These are phyloP conservation scores for Picathartes gymnocephalus DNA, from an alignment of 2,113 vertebrate species.

Conservation along the genomic window DNA sequence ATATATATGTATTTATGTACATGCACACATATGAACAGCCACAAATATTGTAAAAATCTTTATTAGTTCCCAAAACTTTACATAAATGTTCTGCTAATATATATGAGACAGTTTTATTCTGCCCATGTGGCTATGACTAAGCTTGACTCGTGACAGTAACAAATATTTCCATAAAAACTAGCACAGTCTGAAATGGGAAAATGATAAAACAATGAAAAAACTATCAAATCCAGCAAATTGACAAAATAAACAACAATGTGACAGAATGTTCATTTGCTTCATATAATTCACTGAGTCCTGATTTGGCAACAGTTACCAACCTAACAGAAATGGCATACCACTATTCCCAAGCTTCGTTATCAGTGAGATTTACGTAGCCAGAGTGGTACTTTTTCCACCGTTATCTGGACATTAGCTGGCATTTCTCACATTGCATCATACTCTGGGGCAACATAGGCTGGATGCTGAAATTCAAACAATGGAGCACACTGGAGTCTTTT, in stretches of 20 bases:
- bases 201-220: background rate
- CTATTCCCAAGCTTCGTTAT: background rate
- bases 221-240: background rate
- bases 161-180: slow-evolving; percentile 4
- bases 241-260: background rate
- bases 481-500: background rate
- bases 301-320: background rate
- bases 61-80: background rate
- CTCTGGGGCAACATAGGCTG: background rate
- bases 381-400: background rate
- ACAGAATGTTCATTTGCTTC: background rate
- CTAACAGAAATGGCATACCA: background rate
- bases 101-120: background rate
- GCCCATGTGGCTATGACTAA: background rate
- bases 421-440: background rate
- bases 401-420: background rate
- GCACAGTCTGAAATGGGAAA: background rate
- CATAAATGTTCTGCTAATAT: background rate
- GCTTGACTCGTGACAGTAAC: background rate
- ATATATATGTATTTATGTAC: background rate
- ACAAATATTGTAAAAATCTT: background rate
- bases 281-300: background rate
- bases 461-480: background rate
- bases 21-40: background rate
- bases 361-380: background rate